Base-by-base conservation (phyloP, 2,797 vertebrate species). In the Scyliorhinus canicula region DNA sequence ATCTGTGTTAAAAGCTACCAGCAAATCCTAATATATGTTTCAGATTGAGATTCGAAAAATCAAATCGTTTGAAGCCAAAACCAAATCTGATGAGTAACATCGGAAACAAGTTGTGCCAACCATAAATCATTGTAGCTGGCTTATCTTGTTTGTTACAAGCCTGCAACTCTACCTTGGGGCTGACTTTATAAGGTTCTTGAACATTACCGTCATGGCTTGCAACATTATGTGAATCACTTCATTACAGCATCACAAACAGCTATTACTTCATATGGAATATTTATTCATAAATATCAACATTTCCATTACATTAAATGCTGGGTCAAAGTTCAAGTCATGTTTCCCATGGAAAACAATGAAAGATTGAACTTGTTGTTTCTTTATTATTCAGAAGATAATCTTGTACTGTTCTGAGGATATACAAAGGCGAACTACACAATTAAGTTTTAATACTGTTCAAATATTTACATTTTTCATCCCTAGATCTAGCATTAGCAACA, bases 141-240 rank as follows among this genome's bases (percentile, higher is more conserved):
- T 71, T 74, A 44, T 47, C 14, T 74, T 6, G 5, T 74, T 16
- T 94, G 44, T 50, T 24, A 21, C 44, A 47, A 50, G 65, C 91
- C 28, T 94, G 47, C 35, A 94, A 94, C 16, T 52, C 5, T 52
- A 74, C 7, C 47, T 94, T 71, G 47, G 67, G 47, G 67, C 52
- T 74, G 28, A 74, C 67, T 55, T 74, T 74, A 94, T 94, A 74
- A 55, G n/a, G n/a, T 57, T 44, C n/a, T 94, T 74, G 50, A 52
- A 47, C 14, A 55, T 50, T 55, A 55, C 93, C 74, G 28, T 94
- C 93, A 52, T 74, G 28, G 47, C 47, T 71, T 94, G 52, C 52
- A n/a, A 71, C 65, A 57, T 35, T 52, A 50, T 71, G 44, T 94
- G 28, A 94, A 94, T 50, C 69, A 44, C 93, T 94, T 93, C 67